Evolutionary conservation across 2,888 invertebrate genomes (phyloP).

Genomic region (Nomada goodeniana): DNA sequence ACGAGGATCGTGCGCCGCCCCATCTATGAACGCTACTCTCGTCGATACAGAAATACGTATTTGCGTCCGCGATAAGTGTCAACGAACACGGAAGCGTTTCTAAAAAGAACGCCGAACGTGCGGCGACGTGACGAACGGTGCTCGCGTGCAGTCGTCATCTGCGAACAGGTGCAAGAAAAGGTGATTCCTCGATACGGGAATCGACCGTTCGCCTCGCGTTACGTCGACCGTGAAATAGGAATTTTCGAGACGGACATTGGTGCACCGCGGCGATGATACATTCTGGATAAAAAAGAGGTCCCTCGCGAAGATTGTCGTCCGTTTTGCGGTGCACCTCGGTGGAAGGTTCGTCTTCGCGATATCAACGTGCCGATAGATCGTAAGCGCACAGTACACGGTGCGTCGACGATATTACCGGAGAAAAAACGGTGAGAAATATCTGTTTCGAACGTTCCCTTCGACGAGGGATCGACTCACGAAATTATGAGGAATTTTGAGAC

Average conservation of each 20-base stretch:
- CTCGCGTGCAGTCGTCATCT: slow-evolving; percentile 31
- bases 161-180: slow-evolving; percentile 36
- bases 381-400: too few species aligned
- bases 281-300: slow-evolving; percentile 16
- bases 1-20: slow-evolving; percentile 2
- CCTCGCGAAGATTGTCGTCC: slow-evolving; percentile 9
- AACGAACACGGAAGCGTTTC: slow-evolving; percentile 44
- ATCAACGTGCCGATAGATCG: too few species aligned
- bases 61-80: background rate
- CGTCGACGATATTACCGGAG: too few species aligned
- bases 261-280: slow-evolving; percentile 30
- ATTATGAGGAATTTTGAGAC: background rate
- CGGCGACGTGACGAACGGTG: slow-evolving; percentile 48
- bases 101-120: slow-evolving; percentile 12
- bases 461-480: too few species aligned
- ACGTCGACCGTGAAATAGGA: slow-evolving; percentile 56
- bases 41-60: background rate
- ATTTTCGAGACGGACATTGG: slow-evolving; percentile 53
- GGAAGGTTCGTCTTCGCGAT: slow-evolving; percentile 6
- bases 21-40: background rate
- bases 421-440: too few species aligned
- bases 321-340: slow-evolving; percentile 40
- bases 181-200: slow-evolving; percentile 60
- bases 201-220: slow-evolving; percentile 56
- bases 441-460: too few species aligned